These are phyloP conservation scores for Leptinotarsa lineolata DNA, from an alignment of 1,140 invertebrate genomes.

Conservation along the genomic window DNA sequence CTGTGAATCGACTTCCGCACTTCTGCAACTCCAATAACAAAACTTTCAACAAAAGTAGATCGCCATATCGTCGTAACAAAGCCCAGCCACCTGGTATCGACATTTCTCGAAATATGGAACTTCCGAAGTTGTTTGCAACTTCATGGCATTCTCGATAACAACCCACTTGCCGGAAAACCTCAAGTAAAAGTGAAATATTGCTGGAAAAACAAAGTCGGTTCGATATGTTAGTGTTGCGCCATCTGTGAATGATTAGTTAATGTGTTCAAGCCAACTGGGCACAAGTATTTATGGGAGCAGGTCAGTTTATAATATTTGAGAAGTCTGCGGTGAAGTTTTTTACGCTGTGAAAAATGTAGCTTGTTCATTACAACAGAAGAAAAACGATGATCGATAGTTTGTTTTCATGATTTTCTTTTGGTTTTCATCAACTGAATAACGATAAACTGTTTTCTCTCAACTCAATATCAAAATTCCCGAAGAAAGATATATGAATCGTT, in stretches of 20 bases:
- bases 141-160: constrained; percentile 21
- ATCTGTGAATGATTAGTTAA: constrained; percentile 23
- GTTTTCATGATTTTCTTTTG: too few species aligned
- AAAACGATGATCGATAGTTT: too few species aligned
- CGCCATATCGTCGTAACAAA: constrained; percentile 7
- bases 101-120: constrained; percentile 22
- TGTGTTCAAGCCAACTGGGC: neutral
- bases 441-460: too few species aligned
- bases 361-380: too few species aligned
- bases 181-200: constrained; percentile 12
- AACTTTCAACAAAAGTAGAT: constrained; percentile 21
- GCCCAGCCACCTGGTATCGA: constrained; percentile 16
- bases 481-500: too few species aligned
- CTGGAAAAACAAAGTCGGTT: constrained; percentile 14
- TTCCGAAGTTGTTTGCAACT: constrained; percentile 25
- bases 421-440: too few species aligned
- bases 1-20: constrained; percentile 2
- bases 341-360: too few species aligned
- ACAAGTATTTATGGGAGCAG: neutral
- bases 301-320: neutral
- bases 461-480: too few species aligned
- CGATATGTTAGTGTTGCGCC: constrained; percentile 12
- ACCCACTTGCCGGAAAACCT: constrained; percentile 9
- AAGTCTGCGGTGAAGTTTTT: neutral
- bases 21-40: neutral